Percentiles rank a stretch among this genome's conserved stretches.
Evolutionary conservation across 2,797 vertebrate species (phyloP).

Genomic region (Lepus oiostolus): DNA sequence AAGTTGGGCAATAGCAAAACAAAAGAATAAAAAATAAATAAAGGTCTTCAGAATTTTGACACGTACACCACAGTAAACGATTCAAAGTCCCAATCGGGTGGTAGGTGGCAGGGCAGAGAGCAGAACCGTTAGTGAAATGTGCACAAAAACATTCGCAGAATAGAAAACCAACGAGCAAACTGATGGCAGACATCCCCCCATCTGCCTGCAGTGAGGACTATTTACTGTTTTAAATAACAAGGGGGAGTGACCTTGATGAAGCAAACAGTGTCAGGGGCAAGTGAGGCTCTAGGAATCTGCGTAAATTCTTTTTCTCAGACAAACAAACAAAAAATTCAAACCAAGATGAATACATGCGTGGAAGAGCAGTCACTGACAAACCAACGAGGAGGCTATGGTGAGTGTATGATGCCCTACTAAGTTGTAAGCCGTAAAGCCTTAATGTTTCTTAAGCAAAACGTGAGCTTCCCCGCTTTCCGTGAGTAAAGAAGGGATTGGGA

Average conservation of each 20-base stretch:
- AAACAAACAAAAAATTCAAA: conserved; percentile 18
- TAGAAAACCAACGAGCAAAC: neutral
- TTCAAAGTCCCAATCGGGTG: neutral
- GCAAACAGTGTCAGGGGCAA: neutral
- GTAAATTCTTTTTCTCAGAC: neutral
- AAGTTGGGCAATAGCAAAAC: neutral
- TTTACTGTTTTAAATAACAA: neutral
- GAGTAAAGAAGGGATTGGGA: neutral
- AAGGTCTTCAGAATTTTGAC: neutral
- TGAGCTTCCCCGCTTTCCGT: neutral
- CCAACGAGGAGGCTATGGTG: neutral
- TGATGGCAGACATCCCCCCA: neutral
- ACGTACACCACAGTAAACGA: rapidly evolving
- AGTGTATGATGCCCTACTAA: neutral
- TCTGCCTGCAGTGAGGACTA: neutral
- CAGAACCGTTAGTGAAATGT: neutral
- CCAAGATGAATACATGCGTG: neutral
- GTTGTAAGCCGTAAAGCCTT: neutral
- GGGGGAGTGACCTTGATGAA: neutral
- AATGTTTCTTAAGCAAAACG: neutral
- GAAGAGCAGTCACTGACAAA: neutral
- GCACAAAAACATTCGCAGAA: neutral
- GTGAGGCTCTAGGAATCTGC: neutral
- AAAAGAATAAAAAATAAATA: neutral
- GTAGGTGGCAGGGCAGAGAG: neutral